Conservation (phyloP, 2,113 vertebrate species). For the Empidonax traillii region DNA sequence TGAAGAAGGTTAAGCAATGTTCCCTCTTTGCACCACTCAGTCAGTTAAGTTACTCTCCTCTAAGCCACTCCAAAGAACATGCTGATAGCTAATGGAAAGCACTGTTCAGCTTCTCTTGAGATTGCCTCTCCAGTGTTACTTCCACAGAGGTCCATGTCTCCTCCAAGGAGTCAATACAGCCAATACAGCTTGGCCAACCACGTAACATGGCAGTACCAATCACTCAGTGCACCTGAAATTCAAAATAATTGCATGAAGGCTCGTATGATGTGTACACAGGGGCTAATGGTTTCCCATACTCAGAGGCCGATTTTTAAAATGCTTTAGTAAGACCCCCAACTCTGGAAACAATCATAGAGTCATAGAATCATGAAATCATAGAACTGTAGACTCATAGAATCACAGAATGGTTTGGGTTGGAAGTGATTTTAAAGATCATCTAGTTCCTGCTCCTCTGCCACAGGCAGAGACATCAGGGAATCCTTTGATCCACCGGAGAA, state of each 20-base stretch:
- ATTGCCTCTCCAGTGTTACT: background rate
- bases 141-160: background rate
- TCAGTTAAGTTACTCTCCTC: background rate
- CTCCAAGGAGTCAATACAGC: background rate
- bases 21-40: background rate
- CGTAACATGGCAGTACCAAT: background rate
- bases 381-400: background rate
- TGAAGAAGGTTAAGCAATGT: background rate
- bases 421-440: background rate
- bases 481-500: background rate
- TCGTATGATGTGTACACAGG: background rate
- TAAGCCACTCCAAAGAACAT: background rate
- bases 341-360: background rate
- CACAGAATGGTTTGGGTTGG: background rate
- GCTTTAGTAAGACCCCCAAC: background rate
- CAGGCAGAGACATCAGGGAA: too few relatives aligned
- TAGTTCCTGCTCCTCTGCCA: background rate
- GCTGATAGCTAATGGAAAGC: background rate
- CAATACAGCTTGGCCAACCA: background rate
- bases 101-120: background rate
- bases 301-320: background rate
- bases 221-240: background rate
- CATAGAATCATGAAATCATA: background rate
- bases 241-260: background rate
- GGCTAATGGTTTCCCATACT: background rate